phyloP scores from a whole-genome alignment of 2,797 vertebrate genomes.

The Sciurus carolinensis region DNA sequence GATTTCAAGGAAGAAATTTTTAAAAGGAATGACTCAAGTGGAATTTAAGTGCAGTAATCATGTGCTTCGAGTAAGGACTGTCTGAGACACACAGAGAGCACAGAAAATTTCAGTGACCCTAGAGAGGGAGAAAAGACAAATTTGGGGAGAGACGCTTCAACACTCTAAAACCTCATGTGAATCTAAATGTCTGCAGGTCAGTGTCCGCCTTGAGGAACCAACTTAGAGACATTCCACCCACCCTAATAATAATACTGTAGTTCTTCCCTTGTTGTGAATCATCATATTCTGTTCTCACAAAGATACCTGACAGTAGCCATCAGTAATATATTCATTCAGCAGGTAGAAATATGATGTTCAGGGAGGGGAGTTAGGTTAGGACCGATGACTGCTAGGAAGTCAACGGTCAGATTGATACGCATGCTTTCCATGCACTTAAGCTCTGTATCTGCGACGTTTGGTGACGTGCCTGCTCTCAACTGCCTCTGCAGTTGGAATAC shows the following conservation, averaged over 20 bases:
- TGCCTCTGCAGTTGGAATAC: accelerated
- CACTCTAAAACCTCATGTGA: background rate
- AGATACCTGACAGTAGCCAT: background rate
- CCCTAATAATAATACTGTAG: too few relatives aligned
- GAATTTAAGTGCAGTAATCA: background rate
- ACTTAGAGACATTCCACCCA: too few relatives aligned
- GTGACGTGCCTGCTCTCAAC: background rate
- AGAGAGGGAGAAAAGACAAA: background rate
- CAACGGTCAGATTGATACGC: accelerated
- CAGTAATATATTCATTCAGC: background rate
- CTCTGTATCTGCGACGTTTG: accelerated
- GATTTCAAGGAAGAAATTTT: background rate
- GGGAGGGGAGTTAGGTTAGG: background rate
- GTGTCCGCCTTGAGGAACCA: background rate
- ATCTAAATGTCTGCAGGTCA: background rate
- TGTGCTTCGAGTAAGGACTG: background rate
- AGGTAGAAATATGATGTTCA: background rate
- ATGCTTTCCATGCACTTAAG: background rate
- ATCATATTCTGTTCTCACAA: background rate
- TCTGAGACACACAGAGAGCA: background rate
- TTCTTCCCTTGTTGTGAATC: too few relatives aligned
- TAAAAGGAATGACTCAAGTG: background rate
- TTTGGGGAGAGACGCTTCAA: background rate
- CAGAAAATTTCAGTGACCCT: background rate
- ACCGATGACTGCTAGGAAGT: background rate